phyloP scores from a whole-genome alignment of 2,888 invertebrate species.

The Masnerella sp. region DNA sequence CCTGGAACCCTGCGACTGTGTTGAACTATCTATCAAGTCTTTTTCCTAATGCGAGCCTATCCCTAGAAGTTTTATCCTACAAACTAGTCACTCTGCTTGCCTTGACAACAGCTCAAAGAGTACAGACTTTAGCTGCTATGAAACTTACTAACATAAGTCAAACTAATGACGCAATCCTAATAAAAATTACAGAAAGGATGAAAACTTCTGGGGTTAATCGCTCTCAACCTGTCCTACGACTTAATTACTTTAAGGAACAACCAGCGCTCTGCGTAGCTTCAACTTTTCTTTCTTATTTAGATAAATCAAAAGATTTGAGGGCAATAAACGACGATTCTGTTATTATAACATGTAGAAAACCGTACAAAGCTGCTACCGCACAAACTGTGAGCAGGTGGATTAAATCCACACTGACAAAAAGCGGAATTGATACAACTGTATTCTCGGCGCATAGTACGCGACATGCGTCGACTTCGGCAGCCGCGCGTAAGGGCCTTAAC shows the following conservation, averaged over 20 bases:
- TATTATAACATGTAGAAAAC: slow-evolving; percentile 4
- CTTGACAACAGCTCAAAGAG: slow-evolving; percentile 1
- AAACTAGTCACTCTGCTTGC: slow-evolving; percentile 6
- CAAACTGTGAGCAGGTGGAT: slow-evolving; percentile 22
- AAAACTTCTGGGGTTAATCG: slow-evolving; percentile 1
- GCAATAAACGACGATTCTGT: no score
- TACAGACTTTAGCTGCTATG: background rate
- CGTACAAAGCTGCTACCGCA: background rate
- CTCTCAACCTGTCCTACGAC: background rate
- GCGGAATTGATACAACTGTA: background rate
- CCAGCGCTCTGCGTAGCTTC: background rate
- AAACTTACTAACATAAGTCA: background rate
- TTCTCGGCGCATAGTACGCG: slow-evolving; percentile 13
- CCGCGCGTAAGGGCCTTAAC: background rate
- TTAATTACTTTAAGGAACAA: no score
- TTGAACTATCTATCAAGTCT: background rate
- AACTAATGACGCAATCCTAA: no score
- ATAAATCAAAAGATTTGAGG: background rate
- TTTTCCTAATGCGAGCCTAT: background rate
- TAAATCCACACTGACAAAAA: background rate
- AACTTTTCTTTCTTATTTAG: background rate
- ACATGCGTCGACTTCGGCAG: slow-evolving; percentile 12
- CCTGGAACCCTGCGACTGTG: background rate
- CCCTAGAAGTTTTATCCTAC: background rate
- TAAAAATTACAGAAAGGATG: slow-evolving; percentile 6